These are phyloP conservation scores for Trididemnum nubilum DNA, from an alignment of 23 tunicate genomes.

Conservation along the genomic window DNA sequence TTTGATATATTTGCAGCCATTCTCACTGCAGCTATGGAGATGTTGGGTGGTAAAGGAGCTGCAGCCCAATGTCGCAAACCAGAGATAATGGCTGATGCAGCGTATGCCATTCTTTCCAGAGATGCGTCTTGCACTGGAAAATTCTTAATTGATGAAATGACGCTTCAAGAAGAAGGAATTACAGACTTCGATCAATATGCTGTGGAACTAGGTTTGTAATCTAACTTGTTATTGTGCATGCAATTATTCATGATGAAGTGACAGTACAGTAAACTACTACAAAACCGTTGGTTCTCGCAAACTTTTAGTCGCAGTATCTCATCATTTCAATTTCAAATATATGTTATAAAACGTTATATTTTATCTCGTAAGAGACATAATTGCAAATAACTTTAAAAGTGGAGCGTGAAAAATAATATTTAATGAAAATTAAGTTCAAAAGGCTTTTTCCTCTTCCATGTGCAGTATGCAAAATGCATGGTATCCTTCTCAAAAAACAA, in stretches of 20 bases:
- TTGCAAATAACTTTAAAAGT: no score
- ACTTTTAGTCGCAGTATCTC: no score
- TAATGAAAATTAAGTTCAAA: no score
- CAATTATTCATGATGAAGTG: no score
- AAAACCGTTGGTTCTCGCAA: not conserved
- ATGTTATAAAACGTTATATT: no score
- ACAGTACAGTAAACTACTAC: not conserved
- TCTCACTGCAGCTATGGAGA: conserved; percentile 96
- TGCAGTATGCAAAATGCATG: no score
- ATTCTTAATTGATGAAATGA: conserved; percentile 85
- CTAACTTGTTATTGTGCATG: no score
- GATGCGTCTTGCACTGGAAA: conserved; percentile 69
- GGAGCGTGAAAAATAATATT: no score
- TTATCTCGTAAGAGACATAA: no score
- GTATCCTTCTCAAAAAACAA: no score
- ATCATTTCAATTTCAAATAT: no score
- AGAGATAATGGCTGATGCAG: conserved; percentile 99
- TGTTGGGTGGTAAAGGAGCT: conserved; percentile 79
- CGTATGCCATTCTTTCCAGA: conserved; percentile 70
- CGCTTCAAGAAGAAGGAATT: conserved; percentile 77
- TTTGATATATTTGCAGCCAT: conserved; percentile 57
- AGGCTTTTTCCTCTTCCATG: no score
- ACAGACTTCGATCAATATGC: conserved; percentile 93
- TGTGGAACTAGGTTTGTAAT: conserved; percentile 78
- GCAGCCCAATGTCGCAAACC: conserved; percentile 71